Evolutionary conservation across 1,140 invertebrate species (phyloP), one percentile per base, ranked within the genome.

Genomic region (Macrocentrus cingulum): DNA sequence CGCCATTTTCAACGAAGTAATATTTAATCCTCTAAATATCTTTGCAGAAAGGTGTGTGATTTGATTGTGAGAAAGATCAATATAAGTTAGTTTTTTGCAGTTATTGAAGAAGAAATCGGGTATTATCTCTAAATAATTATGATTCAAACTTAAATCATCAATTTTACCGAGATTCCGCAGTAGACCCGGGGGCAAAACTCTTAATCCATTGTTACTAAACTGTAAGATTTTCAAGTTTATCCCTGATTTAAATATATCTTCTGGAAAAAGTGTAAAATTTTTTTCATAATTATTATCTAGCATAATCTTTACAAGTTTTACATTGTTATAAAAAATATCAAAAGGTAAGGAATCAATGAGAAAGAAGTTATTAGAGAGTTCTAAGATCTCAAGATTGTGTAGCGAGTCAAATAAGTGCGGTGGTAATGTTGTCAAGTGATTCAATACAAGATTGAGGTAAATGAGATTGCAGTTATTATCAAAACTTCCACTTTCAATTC

Each of bases 361-460:
- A 62, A 88, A 83, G 58, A 81, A 81, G 67, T 87, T 87, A n/a
- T 72, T 76, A 46, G 80, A 82, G 34, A 88, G 73, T 64, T 83
- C 83, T 13, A 88, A 69, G 59, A 81, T 79, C 58, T 75, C 81
- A 18, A 89, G 72, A 64, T 83, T 83, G 34, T 66, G 77, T 19
- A 87, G 66, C 39, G 81, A 72, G 16, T 77, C 71, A 66, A 87
- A 86, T 44, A 84, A 77, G 61, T 84, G 81, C 2, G 74, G 65
- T 7, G 80, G 78, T 23, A 88, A 76, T 49, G 80, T 74, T 32
- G 80, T 80, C 53, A 88, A 76, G 41, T 81, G 76, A 65, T 88
- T 88, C 11, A 76, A 78, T 62, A 81, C 83, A 23, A 88, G 64
- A 71, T 87, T 85, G 45, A 88, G 75, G 66, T 81, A 79, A 66